Percentiles rank a stretch among this genome's conserved stretches.
Conservation (phyloP, 2,113 vertebrate genomes). For the Taurulus bubalis region DNA sequence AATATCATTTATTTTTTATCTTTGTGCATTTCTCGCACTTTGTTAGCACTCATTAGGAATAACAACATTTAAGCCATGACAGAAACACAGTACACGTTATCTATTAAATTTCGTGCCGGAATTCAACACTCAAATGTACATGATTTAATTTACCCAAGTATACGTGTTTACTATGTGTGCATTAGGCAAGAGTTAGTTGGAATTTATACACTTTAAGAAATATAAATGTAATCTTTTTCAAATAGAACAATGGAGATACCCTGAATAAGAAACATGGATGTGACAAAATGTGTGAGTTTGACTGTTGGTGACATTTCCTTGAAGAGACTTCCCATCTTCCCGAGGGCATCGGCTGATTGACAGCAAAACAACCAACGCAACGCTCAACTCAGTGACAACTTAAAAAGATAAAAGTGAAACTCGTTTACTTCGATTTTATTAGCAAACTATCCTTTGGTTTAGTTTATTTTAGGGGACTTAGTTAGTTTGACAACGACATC, state of each 20-base stretch:
- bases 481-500: not conserved
- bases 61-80: not conserved
- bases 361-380: not conserved
- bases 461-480: not conserved
- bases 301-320: slow-evolving; percentile 11
- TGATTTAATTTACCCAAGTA: not conserved
- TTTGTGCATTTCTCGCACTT: not conserved
- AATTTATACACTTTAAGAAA: not conserved
- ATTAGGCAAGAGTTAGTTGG: not conserved
- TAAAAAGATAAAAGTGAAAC: not conserved
- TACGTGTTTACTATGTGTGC: not conserved
- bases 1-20: not conserved
- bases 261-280: not conserved
- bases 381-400: not conserved
- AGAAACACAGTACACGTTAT: not conserved
- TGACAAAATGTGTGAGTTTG: not conserved
- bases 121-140: not conserved
- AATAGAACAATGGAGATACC: not conserved
- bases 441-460: not conserved
- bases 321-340: not conserved
- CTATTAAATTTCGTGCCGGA: not conserved
- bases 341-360: slow-evolving; percentile 5
- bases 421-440: not conserved
- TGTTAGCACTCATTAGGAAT: not conserved
- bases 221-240: not conserved